Base-by-base conservation (phyloP, 2,797 vertebrate species). In the Cyprinella venusta region DNA sequence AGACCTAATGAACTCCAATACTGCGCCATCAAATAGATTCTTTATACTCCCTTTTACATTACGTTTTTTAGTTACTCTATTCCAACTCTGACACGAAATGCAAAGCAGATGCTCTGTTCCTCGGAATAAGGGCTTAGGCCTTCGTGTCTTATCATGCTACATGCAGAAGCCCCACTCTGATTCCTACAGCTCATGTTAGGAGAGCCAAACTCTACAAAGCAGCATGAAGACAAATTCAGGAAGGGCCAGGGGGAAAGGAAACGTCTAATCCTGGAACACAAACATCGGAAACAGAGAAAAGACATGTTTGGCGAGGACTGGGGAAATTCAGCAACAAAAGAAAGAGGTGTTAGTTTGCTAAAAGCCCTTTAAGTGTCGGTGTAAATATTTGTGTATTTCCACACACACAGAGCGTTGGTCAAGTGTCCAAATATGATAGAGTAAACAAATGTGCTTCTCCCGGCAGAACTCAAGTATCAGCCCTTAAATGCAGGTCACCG, bases 1-100 rank as follows among this genome's bases (percentile, higher is more conserved):
- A 63, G 50, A 82, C 38, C 86, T 89, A 88, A 87, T 88, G 79
- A 89, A 87, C 88, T 85, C 54, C 80, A 76, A 82, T 88, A 82
- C 76, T 75, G 76, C 65, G 74, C 85, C 88, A 88, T 84, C 81
- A 90, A 85, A 86, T 81, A 78, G 83, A 76, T 86, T 87, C 79
- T 78, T 87, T 87, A 89, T 85, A 84, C 88, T 89, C 86, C 30
- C 84, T 83, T 82, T 79, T 91, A 87, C 82, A 88, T 90, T 91
- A 87, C 82, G 88, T 90, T 91, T 88, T 82, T 81, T 86, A 84
- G 83, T 67, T 10, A 77, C 56, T 79, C 40, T 82, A 89, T 86
- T 81, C 78, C 42, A 72, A 45, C 54, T 45, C 76, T 87, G 86
- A 92, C 86, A 89, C 84, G 92, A 89, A 92, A 92, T 93, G 90